Percentiles rank a stretch among this genome's conserved stretches.
Conservation (phyloP, 2,113 vertebrate species). For the Sinocyclocheilus maitianheensis region DNA sequence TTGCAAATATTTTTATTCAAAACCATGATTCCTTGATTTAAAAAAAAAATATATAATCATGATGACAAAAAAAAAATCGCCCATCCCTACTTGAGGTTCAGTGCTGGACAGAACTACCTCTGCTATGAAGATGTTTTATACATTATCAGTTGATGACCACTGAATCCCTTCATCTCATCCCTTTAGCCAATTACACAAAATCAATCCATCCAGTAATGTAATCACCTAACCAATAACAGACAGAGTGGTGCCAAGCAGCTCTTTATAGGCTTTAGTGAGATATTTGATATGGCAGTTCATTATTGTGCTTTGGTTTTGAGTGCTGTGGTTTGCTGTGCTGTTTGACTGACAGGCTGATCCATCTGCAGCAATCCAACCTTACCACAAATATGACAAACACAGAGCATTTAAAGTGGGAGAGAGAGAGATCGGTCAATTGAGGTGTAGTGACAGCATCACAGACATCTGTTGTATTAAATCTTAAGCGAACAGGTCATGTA, state of each 20-base stretch:
- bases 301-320: neutral
- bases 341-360: conserved; percentile 5
- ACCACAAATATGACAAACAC: neutral
- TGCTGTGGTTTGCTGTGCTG: neutral
- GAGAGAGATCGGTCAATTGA: neutral
- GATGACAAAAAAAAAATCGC: neutral
- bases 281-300: conserved; percentile 6
- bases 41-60: too few relatives aligned
- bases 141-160: neutral
- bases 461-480: conserved; percentile 14
- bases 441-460: neutral
- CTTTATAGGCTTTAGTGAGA: conserved; percentile 26
- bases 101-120: neutral
- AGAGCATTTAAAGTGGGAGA: neutral
- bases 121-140: neutral
- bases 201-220: conserved; percentile 34
- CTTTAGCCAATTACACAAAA: conserved; percentile 33
- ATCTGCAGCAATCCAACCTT: conserved; percentile 1
- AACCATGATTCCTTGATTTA: too few relatives aligned
- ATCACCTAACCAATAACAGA: conserved; percentile 24
- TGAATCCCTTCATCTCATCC: neutral
- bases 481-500: conserved; percentile 22
- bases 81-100: neutral
- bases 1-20: too few relatives aligned
- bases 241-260: conserved; percentile 2